Evolutionary conservation across 23 tunicate species (phyloP).

Genomic region (Corella eumyota): DNA sequence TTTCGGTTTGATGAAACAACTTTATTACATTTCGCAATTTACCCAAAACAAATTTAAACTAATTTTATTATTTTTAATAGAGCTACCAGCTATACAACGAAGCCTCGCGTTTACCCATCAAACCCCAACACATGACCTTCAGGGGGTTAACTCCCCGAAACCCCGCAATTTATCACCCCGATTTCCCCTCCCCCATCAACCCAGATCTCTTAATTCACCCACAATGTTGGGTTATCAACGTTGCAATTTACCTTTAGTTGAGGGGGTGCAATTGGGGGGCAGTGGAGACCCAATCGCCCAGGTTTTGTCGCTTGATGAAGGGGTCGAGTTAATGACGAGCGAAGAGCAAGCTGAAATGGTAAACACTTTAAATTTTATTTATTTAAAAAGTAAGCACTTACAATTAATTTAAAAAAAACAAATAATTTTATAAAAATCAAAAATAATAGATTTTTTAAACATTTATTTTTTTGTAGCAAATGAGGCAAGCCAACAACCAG

Average conservation of each 20-base stretch:
- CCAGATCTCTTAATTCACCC: slow-evolving; percentile 50
- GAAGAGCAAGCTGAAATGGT: slow-evolving; percentile 40
- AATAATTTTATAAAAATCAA: no score
- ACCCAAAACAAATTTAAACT: neutral
- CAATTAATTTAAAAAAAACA: no score
- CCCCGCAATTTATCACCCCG: slow-evolving; percentile 2
- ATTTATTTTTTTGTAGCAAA: slow-evolving; percentile 27
- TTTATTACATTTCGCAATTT: no score
- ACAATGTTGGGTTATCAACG: neutral
- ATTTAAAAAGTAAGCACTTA: no score
- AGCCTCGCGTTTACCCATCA: neutral
- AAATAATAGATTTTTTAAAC: no score
- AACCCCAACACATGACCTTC: neutral
- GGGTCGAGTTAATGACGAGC: slow-evolving; percentile 20
- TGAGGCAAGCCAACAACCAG: slow-evolving; percentile 6
- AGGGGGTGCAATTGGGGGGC: slow-evolving; percentile 5
- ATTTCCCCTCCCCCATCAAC: slow-evolving; percentile 34
- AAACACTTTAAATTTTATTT: no score
- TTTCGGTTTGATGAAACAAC: no score
- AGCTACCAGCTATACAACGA: no score
- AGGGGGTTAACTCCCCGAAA: neutral
- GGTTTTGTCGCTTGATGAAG: slow-evolving; percentile 61
- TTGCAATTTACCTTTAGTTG: neutral
- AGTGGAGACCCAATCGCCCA: slow-evolving; percentile 39
- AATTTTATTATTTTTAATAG: neutral